A percentile compares a stretch with the other conserved stretches of the same genome.
phyloP scores from a whole-genome alignment of 30 jellyfish, hydroid and myxozoan species.

The Catostylus mosaicus region DNA sequence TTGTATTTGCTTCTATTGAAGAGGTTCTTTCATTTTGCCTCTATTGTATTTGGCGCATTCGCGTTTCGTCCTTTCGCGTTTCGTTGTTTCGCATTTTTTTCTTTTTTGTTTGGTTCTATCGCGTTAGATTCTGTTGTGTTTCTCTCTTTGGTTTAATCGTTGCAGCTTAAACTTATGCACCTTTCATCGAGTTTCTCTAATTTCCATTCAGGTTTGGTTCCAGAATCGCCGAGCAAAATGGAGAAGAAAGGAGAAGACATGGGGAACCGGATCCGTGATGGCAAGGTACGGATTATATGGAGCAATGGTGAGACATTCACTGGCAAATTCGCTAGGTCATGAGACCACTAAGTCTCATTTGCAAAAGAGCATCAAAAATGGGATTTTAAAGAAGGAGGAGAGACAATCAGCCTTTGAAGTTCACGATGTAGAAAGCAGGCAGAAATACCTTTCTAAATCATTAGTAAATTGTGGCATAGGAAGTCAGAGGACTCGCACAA shows the following conservation, averaged over 20 bases:
- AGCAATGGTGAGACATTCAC: constrained; percentile 96
- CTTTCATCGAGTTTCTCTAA: no score
- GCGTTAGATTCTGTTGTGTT: no score
- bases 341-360: constrained; percentile 23
- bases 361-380: constrained; percentile 22
- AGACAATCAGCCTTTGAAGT: constrained; percentile 23
- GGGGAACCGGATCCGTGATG: constrained; percentile 98
- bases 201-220: constrained; percentile 86
- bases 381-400: background rate
- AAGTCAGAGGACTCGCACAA: constrained; percentile 17
- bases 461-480: background rate
- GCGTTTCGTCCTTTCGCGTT: no score
- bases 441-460: background rate
- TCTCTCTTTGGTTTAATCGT: no score
- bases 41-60: no score
- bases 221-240: constrained; percentile 99
- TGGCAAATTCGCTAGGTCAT: constrained; percentile 56
- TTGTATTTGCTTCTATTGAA: no score
- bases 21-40: no score
- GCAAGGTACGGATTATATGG: constrained; percentile 97
- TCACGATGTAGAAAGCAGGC: background rate
- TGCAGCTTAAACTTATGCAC: no score
- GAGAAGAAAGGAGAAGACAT: constrained; percentile 96
- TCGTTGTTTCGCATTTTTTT: no score
- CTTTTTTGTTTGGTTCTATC: no score